These are phyloP conservation scores for Scolopax rusticola DNA, from an alignment of 2,797 vertebrate species.

Conservation along the genomic window DNA sequence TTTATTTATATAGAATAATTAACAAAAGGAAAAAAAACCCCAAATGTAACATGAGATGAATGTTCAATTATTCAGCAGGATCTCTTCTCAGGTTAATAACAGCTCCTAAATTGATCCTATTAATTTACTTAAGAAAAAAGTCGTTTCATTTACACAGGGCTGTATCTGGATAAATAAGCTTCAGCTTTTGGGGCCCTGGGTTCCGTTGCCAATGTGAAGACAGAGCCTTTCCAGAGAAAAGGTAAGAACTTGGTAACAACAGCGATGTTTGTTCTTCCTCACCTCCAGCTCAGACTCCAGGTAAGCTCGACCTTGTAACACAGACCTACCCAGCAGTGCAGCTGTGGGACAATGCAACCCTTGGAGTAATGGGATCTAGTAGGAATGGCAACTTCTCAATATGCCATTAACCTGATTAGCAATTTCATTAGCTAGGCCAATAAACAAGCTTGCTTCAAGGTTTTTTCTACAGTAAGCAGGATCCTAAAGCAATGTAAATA, in stretches of 20 bases:
- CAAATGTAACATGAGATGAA: neutral
- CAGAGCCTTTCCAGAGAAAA: neutral
- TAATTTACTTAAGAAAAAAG: neutral
- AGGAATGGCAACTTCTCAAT: neutral
- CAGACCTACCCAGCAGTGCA: neutral
- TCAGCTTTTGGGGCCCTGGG: neutral
- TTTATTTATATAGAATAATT: conserved; percentile 1
- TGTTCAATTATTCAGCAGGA: neutral
- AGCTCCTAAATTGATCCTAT: neutral
- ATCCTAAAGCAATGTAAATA: neutral
- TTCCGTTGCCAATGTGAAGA: neutral
- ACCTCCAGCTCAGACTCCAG: neutral
- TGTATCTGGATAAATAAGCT: neutral
- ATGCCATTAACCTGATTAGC: neutral
- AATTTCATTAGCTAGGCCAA: no score
- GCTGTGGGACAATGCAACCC: neutral
- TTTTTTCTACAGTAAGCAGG: neutral
- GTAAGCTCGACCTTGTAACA: neutral
- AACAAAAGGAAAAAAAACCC: neutral
- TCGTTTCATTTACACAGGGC: neutral
- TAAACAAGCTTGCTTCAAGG: neutral
- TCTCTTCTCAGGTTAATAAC: neutral
- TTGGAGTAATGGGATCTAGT: neutral
- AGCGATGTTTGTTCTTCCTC: neutral
- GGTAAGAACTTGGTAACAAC: neutral